Evolutionary conservation across 2,888 invertebrate genomes (phyloP).

Genomic region (Hymenopus coronatus): DNA sequence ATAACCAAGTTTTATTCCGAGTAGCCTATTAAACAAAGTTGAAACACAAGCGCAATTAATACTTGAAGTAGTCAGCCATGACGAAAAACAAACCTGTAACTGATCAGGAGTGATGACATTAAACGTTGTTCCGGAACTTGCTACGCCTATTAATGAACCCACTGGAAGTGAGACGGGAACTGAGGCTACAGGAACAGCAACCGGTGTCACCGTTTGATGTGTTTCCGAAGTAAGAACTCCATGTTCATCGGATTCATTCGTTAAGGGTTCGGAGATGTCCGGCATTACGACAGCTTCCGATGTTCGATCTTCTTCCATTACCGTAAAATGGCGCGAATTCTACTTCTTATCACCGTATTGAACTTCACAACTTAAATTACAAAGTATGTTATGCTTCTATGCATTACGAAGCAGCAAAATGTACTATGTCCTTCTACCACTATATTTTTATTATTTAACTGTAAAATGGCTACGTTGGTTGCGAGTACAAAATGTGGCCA

Average conservation of each 20-base stretch:
- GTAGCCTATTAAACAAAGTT: neutral
- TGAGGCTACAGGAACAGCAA: slow-evolving; percentile 49
- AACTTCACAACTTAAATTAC: neutral
- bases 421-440: neutral
- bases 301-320: slow-evolving; percentile 48
- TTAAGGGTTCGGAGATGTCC: slow-evolving; percentile 53
- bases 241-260: slow-evolving; percentile 50
- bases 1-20: neutral
- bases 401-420: neutral
- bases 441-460: slow-evolving; percentile 16
- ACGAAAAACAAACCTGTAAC: slow-evolving; percentile 53
- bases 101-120: slow-evolving; percentile 85
- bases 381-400: neutral
- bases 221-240: slow-evolving; percentile 38
- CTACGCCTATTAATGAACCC: slow-evolving; percentile 68
- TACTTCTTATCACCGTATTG: neutral
- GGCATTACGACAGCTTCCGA: slow-evolving; percentile 50
- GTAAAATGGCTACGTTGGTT: slow-evolving; percentile 22
- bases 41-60: neutral
- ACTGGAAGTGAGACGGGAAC: slow-evolving; percentile 71
- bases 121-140: slow-evolving; percentile 68
- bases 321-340: slow-evolving; percentile 29
- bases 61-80: neutral
- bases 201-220: slow-evolving; percentile 45
- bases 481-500: neutral